Base-by-base conservation (phyloP, 2,797 vertebrate genomes). In the Limnodromus scolopaceus region DNA sequence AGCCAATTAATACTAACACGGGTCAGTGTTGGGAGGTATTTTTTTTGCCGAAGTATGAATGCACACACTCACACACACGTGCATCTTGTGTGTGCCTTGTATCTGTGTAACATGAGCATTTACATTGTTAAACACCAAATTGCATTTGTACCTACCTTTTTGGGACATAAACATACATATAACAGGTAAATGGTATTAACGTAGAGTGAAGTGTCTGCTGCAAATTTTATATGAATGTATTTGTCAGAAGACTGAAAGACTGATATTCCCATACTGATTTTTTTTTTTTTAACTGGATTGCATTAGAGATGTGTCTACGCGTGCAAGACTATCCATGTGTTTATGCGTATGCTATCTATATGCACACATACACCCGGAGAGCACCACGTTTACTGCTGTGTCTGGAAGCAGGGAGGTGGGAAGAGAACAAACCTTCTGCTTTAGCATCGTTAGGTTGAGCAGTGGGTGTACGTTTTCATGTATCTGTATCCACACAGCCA, bases 121-220 rank as follows among this genome's bases (percentile, higher is more conserved):
- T 13, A 6, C 4, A 0, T 12, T 8, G 16, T 48, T 49, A 14
- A 38, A 46, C 53, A 34, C 46, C 32, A 7, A 20, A 16, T 7
- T 4, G 1, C 34, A 3, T 43, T 46, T 2, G 9, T 4, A 0
- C 72, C 36, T 7, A 3, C 46, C 3, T 36, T 41, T n/a, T 3
- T 0, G 7, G 5, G 34, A 34, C 45, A 25, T 1, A 7, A 66
- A 16, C 8, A 0, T 1, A 16, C 5, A 8, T 20, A 3, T 10
- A 25, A 22, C 7, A n/a, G 32, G 3, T 2, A 13, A 32, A 66
- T 14, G 2, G 0, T 0, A 3, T 6, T 2, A 9, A 11, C 0
- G 1, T 6, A 10, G 20, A 38, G 6, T 0, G 5, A 38, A 30
- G 18, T 0, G 2, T 1, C 1, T 13, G 3, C 48, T 3, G 0